These are phyloP conservation scores for Pluvialis apricaria DNA, from an alignment of 2,113 vertebrate genomes.

Conservation along the genomic window DNA sequence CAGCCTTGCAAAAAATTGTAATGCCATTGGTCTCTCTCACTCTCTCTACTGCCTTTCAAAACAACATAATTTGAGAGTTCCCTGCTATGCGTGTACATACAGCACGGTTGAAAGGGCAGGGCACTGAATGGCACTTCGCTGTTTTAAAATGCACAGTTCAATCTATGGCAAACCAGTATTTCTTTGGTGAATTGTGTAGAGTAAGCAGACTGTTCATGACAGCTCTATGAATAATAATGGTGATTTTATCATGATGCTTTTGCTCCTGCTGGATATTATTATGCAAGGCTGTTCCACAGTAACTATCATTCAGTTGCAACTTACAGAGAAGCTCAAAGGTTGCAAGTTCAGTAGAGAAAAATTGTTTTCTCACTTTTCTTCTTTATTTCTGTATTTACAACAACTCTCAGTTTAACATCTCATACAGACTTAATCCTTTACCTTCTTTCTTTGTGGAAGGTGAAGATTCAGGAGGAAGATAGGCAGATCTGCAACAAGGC, in stretches of 20 bases:
- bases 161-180: not conserved
- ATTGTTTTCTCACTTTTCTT: not conserved
- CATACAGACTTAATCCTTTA: not conserved
- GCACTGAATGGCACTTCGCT: not conserved
- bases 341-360: not conserved
- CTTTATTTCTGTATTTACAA: slow-evolving; percentile 16
- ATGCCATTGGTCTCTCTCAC: not conserved
- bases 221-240: slow-evolving; percentile 45
- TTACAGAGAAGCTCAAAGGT: not conserved
- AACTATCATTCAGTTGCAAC: not conserved
- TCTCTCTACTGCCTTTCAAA: not conserved
- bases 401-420: not conserved
- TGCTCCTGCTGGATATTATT: not conserved
- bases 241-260: slow-evolving; percentile 14
- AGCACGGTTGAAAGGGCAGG: not conserved
- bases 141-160: not conserved
- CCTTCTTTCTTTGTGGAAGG: not conserved
- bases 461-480: not conserved
- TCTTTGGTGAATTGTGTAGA: slow-evolving; percentile 1
- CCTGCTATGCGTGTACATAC: not conserved
- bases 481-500: not conserved
- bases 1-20: not conserved
- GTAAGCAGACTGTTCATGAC: slow-evolving; percentile 35
- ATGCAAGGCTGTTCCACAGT: not conserved
- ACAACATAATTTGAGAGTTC: not conserved